These are phyloP conservation scores for Cacatua alba DNA, from an alignment of 2,113 vertebrate species.

Conservation along the genomic window DNA sequence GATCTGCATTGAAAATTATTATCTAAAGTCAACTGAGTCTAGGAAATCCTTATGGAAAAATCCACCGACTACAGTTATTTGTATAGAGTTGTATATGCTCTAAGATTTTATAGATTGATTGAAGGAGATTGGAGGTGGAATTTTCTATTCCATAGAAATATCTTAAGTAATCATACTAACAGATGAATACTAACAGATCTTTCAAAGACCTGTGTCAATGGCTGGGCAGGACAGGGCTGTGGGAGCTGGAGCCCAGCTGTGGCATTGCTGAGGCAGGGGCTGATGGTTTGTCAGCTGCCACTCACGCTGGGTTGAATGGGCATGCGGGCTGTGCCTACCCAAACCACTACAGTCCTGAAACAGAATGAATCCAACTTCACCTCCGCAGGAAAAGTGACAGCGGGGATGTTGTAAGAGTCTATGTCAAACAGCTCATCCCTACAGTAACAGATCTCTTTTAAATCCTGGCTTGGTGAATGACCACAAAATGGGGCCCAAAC, in stretches of 20 bases:
- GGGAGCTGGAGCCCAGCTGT: neutral
- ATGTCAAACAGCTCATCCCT: rapidly evolving
- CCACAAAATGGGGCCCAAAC: rapidly evolving
- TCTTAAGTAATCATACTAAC: neutral
- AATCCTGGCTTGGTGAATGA: neutral
- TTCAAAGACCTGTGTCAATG: neutral
- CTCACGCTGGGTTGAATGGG: rapidly evolving
- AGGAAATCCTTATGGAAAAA: neutral
- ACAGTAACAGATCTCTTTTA: neutral
- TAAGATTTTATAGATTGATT: neutral
- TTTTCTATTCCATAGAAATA: neutral
- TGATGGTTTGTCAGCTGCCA: neutral
- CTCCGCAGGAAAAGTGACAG: neutral
- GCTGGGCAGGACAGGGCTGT: neutral
- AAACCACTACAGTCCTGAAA: neutral
- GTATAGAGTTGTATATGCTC: rapidly evolving
- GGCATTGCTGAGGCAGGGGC: rapidly evolving
- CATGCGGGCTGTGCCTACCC: neutral
- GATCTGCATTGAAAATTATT: neutral
- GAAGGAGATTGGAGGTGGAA: neutral
- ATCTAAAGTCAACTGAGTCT: neutral
- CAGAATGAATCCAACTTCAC: neutral
- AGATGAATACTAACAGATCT: neutral
- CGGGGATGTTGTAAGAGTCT: neutral
- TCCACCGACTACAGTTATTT: neutral